These are phyloP conservation scores for Pammene aurita DNA, from an alignment of 2,888 invertebrate species.

Conservation along the genomic window DNA sequence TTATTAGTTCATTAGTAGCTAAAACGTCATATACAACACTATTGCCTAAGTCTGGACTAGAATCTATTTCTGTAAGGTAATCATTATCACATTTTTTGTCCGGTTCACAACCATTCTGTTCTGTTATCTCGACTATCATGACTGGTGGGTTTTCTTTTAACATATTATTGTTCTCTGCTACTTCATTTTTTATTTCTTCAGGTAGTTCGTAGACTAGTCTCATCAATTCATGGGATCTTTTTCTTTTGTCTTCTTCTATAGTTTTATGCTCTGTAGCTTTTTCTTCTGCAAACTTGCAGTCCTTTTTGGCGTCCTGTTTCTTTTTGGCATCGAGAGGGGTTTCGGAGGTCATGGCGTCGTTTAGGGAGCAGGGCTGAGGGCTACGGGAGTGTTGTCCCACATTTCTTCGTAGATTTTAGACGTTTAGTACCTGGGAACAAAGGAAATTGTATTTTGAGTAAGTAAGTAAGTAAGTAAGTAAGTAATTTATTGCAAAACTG, in stretches of 20 bases:
- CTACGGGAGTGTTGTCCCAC: conserved; percentile 52
- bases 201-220: conserved; percentile 78
- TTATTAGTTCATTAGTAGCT: conserved; percentile 66
- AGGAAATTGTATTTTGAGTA: conserved; percentile 19
- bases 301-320: conserved; percentile 51
- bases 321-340: conserved; percentile 74
- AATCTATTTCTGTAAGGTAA: conserved; percentile 61
- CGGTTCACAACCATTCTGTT: conserved; percentile 78
- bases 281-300: conserved; percentile 64
- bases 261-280: conserved; percentile 60
- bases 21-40: conserved; percentile 71
- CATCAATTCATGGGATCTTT: conserved; percentile 72
- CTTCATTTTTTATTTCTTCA: conserved; percentile 64
- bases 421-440: conserved; percentile 45
- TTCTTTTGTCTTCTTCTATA: conserved; percentile 57
- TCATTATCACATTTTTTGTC: conserved; percentile 66
- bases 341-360: conserved; percentile 77
- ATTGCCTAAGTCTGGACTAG: conserved; percentile 73
- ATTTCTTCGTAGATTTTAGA: conserved; percentile 55
- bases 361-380: conserved; percentile 48
- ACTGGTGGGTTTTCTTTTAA: conserved; percentile 77
- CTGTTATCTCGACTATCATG: conserved; percentile 75
- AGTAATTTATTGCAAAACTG: too few relatives aligned
- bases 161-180: conserved; percentile 73
- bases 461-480: too few relatives aligned